Evolutionary conservation across 2,113 vertebrate genomes (phyloP).

Genomic region (Chlorocebus sabaeus): DNA sequence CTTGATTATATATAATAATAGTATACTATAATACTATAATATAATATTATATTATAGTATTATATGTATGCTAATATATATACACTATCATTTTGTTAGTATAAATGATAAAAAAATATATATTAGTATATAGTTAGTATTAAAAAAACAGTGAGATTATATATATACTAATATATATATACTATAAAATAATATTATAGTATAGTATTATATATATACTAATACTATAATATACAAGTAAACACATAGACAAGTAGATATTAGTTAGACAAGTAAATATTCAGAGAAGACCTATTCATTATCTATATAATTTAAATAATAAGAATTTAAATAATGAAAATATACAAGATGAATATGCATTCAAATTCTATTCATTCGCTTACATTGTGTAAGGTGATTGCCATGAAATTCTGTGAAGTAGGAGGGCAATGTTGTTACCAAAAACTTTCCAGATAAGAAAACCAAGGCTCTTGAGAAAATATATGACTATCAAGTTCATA

Average conservation of each 20-base stretch:
- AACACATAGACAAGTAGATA: too few species aligned
- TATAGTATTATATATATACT: too few species aligned
- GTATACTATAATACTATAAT: too few species aligned
- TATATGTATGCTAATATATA: too few species aligned
- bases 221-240: neutral
- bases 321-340: neutral
- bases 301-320: neutral
- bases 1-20: neutral
- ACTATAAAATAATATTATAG: too few species aligned
- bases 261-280: too few species aligned
- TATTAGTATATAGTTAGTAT: too few species aligned
- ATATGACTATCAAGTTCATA: neutral
- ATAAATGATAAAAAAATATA: too few species aligned
- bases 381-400: neutral
- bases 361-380: neutral
- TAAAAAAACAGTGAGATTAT: too few species aligned
- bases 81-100: too few species aligned
- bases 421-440: neutral
- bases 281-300: neutral
- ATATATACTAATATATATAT: too few species aligned
- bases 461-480: neutral
- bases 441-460: neutral
- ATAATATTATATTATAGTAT: too few species aligned
- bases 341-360: neutral
- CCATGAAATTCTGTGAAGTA: neutral